Percentiles rank a stretch among this genome's conserved stretches.
Conservation (phyloP, 1,140 invertebrate species). For the Drusus annulatus region DNA sequence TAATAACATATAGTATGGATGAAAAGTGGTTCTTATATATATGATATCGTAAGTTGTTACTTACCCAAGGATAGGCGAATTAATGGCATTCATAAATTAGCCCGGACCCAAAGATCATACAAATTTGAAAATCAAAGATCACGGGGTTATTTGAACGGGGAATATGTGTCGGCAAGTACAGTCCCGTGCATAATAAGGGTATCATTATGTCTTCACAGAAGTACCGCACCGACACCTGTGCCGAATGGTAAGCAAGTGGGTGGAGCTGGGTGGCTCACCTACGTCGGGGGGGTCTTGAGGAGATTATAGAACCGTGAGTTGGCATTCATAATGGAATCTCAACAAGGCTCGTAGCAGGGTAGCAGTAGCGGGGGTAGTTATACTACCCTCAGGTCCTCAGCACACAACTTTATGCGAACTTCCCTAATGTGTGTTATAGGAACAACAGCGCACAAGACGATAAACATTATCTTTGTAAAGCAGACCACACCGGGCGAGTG, state of each 20-base stretch:
- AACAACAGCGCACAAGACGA: constrained; percentile 30
- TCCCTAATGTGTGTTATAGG: constrained; percentile 36
- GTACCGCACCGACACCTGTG: too few relatives aligned
- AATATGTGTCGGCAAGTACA: constrained; percentile 35
- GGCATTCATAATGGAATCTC: constrained; percentile 54
- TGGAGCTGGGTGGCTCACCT: neutral
- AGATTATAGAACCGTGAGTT: constrained; percentile 52
- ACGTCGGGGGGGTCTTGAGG: constrained; percentile 2
- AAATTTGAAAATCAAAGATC: constrained; percentile 35
- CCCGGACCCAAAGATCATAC: neutral
- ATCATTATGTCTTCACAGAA: neutral
- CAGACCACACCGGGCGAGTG: constrained; percentile 34
- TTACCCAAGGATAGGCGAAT: too few relatives aligned
- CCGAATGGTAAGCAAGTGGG: too few relatives aligned
- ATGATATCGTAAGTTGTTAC: too few relatives aligned
- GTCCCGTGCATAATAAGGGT: constrained; percentile 29
- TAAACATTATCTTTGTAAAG: constrained; percentile 45
- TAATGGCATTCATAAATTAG: neutral
- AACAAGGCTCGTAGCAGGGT: constrained; percentile 8
- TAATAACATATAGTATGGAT: too few relatives aligned
- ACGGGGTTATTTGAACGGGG: constrained; percentile 23
- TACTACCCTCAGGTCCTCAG: constrained; percentile 11
- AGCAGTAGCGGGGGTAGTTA: too few relatives aligned
- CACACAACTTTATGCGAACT: constrained; percentile 46
- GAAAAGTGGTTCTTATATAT: too few relatives aligned